These are phyloP conservation scores for Mesembrinibis cayennensis DNA, from an alignment of 2,113 vertebrate species.

Conservation along the genomic window DNA sequence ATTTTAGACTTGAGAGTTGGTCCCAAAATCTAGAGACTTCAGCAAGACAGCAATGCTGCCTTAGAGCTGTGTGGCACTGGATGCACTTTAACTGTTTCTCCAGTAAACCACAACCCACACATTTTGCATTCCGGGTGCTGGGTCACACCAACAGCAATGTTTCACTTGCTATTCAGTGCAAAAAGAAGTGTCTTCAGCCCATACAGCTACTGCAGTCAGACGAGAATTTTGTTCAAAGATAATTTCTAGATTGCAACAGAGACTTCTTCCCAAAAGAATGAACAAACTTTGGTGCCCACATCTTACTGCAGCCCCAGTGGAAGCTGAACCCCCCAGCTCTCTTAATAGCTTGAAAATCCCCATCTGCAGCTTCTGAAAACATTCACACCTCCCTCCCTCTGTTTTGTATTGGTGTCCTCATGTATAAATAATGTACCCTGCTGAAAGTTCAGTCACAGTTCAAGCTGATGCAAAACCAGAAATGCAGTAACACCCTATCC, in stretches of 20 bases:
- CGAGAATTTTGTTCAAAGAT: constrained; percentile 1
- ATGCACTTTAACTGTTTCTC: background rate
- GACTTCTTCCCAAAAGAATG: background rate
- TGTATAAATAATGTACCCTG: background rate
- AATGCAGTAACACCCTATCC: background rate
- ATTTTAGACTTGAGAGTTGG: background rate
- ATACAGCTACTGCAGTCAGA: background rate
- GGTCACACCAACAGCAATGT: background rate
- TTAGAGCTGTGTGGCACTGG: background rate
- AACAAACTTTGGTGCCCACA: background rate
- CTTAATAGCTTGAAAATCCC: background rate
- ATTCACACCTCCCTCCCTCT: background rate
- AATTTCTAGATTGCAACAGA: background rate
- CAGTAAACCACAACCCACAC: background rate
- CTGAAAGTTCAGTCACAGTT: background rate
- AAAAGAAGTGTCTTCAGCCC: constrained; percentile 14
- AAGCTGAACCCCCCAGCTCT: background rate
- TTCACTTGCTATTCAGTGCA: background rate
- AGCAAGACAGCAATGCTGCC: background rate
- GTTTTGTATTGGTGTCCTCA: background rate
- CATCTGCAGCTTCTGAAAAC: background rate
- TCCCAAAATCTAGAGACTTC: constrained; percentile 27
- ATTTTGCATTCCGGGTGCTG: background rate
- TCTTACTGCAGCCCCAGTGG: background rate
- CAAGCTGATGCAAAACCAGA: background rate